These are phyloP conservation scores for Amiota communis DNA, from an alignment of 2,888 invertebrate species.

Conservation along the genomic window DNA sequence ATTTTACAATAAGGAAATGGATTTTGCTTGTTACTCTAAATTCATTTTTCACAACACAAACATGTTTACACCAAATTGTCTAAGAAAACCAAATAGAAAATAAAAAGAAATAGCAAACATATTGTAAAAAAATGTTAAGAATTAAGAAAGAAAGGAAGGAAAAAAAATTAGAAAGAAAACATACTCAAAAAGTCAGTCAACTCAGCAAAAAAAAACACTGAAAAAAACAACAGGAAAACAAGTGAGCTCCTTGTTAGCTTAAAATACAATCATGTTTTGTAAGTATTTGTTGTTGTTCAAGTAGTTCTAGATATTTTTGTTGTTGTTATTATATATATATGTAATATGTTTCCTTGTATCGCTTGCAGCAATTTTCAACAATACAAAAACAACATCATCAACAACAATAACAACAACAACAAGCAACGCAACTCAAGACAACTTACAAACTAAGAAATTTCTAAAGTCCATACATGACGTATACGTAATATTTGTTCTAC, in stretches of 20 bases:
- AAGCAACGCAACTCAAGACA: background rate
- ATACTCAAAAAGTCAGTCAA: slow-evolving; percentile 13
- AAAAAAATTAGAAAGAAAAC: background rate
- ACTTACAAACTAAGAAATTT: background rate
- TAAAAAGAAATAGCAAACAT: background rate
- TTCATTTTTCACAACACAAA: no score
- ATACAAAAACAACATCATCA: background rate
- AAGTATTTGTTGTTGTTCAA: slow-evolving; percentile 3
- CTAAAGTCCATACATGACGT: background rate
- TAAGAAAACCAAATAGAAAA: background rate
- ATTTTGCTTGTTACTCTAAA: background rate
- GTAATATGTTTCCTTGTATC: background rate
- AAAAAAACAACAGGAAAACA: no score
- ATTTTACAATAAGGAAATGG: background rate
- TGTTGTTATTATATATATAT: background rate
- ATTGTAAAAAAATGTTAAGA: background rate
- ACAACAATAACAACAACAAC: no score
- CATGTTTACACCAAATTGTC: no score
- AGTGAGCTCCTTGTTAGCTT: slow-evolving; percentile 4
- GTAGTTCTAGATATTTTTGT: background rate
- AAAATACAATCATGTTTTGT: slow-evolving; percentile 18
- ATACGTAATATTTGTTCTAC: slow-evolving; percentile 9
- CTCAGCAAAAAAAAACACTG: background rate
- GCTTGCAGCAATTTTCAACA: slow-evolving; percentile 15
- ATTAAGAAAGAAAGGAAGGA: background rate